Evolutionary conservation across 1,140 invertebrate genomes (phyloP), one percentile per base, ranked within the genome.

Genomic region (Steinernema khuongi): DNA sequence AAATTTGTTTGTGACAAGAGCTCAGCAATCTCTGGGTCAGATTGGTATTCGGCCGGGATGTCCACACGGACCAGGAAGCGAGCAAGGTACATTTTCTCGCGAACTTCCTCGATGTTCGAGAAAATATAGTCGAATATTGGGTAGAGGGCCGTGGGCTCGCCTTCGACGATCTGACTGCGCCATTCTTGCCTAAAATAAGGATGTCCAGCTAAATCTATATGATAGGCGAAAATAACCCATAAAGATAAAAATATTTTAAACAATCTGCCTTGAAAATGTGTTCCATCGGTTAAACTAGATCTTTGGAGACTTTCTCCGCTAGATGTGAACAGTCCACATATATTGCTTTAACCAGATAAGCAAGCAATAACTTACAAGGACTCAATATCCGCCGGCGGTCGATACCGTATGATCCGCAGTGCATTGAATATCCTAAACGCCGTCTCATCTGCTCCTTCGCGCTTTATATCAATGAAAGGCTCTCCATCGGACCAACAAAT

Each of bases 11-110:
- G 31, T 19, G 31, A 33, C 2, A 69, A 19, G n/a, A 69, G 41
- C 4, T 69, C 41, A 7, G 41, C 68, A 19, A 36, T 60, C 22
- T 60, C 68, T 29, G 31, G 19, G 26, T 33, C 68, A 29, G 29
- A n/a, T 1, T 73, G 73, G 4, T 32, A 29, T 18, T 74, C 73
- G 4, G 30, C 4, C 7, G 73, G 73, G 31, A 74, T 30, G 36
- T 74, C 73, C 7, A 74, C 72, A 19, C n/a, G 28, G 72, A 44
- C 73, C 29, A 74, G 29, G 41, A 33, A 74, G 29, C 72, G 68
- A 2, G 72, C 72, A 29, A 73, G 71, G 31, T 73, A 73, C 19
- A 74, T 17, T 73, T 70, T n/a, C 71, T 73, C 50, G 32, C 72
- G 72, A 11, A 73, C 30, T 18, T 30, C 72, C 18, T 19, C 67